Conservation (phyloP, 2,113 vertebrate genomes). For the Ailurus styani region DNA sequence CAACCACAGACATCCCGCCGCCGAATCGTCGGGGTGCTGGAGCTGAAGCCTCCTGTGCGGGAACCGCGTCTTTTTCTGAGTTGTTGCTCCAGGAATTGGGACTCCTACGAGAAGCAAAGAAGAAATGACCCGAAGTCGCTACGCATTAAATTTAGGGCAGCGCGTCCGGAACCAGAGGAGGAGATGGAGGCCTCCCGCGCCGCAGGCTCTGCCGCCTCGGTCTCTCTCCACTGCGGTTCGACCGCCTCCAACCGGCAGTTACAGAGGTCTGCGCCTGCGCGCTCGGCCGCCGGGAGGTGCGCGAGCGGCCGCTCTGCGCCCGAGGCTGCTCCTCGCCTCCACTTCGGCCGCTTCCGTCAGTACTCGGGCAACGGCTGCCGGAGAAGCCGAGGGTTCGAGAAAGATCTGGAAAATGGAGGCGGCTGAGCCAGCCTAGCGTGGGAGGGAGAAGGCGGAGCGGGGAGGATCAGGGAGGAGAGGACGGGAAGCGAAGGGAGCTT, state of each 20-base stretch:
- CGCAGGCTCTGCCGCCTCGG: neutral
- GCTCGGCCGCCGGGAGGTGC: neutral
- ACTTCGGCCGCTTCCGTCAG: slow-evolving; percentile 77
- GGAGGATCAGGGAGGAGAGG: neutral
- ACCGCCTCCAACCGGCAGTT: slow-evolving; percentile 78
- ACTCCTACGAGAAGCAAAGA: slow-evolving; percentile 36
- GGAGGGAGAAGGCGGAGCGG: neutral
- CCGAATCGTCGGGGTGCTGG: neutral
- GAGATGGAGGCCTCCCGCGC: neutral
- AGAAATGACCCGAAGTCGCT: neutral
- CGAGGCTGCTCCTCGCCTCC: neutral
- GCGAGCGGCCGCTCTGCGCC: neutral
- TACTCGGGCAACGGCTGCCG: slow-evolving; percentile 60
- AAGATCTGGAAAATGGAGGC: slow-evolving; percentile 79
- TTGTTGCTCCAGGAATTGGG: neutral
- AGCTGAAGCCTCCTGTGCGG: neutral
- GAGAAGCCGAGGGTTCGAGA: slow-evolving; percentile 72
- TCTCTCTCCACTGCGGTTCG: slow-evolving; percentile 74
- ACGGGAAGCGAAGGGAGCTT: neutral
- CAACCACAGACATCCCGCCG: slow-evolving; percentile 92
- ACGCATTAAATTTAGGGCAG: slow-evolving; percentile 3
- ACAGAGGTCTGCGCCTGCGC: slow-evolving; percentile 76
- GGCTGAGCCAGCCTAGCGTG: neutral
- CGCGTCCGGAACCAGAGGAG: neutral
- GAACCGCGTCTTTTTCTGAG: neutral